Evolutionary conservation across 2,797 vertebrate species (phyloP).

Genomic region (Falco cherrug): DNA sequence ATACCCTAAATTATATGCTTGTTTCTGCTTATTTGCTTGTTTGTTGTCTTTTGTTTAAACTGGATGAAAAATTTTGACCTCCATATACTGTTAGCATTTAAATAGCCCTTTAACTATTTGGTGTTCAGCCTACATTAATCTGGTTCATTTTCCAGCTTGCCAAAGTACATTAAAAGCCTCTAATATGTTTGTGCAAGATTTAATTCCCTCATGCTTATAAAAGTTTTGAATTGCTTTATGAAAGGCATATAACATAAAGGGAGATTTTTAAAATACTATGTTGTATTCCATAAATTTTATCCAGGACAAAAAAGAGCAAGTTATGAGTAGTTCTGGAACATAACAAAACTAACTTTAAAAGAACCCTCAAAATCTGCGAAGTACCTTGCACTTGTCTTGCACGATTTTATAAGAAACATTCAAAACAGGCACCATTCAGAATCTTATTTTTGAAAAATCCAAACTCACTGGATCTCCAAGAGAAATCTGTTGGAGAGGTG

Average conservation of each 20-base stretch:
- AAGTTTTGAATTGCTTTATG: neutral
- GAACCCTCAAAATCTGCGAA: neutral
- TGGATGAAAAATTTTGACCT: neutral
- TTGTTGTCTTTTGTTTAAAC: neutral
- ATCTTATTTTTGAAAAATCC: neutral
- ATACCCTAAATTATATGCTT: neutral
- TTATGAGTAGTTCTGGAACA: neutral
- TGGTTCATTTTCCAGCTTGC: neutral
- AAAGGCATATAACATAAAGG: neutral
- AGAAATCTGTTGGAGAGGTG: neutral
- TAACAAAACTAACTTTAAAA: neutral
- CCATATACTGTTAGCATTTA: neutral
- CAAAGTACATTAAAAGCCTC: neutral
- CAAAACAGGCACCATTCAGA: neutral
- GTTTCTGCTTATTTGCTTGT: neutral
- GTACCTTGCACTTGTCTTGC: neutral
- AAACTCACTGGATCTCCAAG: neutral
- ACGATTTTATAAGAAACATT: neutral
- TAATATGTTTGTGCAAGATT: neutral
- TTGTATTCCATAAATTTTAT: neutral
- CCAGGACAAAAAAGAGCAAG: neutral
- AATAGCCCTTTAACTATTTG: neutral
- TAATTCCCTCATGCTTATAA: neutral
- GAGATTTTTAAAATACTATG: neutral
- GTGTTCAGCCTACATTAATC: neutral